These are phyloP conservation scores for Hyalella azteca DNA, from an alignment of 2,888 invertebrate species.

Conservation along the genomic window DNA sequence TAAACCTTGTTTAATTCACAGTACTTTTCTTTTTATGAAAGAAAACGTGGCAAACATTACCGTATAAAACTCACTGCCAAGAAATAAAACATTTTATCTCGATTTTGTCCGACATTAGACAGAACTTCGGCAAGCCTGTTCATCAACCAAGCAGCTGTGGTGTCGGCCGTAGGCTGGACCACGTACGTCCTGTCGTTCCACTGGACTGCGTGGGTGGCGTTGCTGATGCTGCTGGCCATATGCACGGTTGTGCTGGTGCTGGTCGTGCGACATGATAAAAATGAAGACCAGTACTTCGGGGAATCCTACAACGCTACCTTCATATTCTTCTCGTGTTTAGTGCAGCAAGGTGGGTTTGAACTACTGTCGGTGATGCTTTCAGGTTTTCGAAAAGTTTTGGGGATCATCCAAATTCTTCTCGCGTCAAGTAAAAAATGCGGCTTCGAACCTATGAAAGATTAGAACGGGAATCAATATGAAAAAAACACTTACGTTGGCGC, in stretches of 20 bases:
- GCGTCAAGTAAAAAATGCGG: no score
- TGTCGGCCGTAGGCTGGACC: constrained; percentile 46
- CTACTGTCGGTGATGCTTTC: background rate
- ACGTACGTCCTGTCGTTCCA: constrained; percentile 51
- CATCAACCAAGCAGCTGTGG: constrained; percentile 3
- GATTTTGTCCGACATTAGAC: background rate
- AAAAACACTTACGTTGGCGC: no score
- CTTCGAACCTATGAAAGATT: no score
- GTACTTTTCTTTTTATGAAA: no score
- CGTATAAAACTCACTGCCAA: no score
- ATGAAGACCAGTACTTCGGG: constrained; percentile 46
- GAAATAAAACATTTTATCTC: background rate
- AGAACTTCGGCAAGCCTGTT: background rate
- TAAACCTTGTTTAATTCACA: no score
- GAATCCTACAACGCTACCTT: constrained; percentile 40
- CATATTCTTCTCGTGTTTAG: constrained; percentile 50
- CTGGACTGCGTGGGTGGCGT: constrained; percentile 44
- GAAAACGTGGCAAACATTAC: no score
- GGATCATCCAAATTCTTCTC: no score
- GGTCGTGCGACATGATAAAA: constrained; percentile 34
- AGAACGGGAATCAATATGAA: no score
- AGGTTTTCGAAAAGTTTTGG: no score
- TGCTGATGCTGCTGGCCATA: constrained; percentile 31
- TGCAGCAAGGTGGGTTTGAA: constrained; percentile 46
- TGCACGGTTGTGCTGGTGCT: constrained; percentile 31